Base-by-base conservation (phyloP, 2,797 vertebrate species). In the Luscinia megarhynchos region DNA sequence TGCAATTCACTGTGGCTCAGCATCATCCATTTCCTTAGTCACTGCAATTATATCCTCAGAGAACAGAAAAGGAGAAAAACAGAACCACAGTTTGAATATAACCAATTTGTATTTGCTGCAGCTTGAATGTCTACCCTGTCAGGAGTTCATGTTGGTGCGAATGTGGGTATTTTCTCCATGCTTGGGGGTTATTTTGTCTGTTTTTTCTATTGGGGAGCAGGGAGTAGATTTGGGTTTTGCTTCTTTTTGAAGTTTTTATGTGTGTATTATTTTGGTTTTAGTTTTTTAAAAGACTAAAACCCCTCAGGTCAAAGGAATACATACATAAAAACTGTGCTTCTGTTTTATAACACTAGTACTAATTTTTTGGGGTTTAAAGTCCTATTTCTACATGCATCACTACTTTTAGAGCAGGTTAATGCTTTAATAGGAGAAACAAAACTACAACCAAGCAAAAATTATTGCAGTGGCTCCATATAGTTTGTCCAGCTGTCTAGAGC, bases 1-100 rank as follows among this genome's bases (percentile, higher is more conserved):
- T 51, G 59, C 30, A 74, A 85, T 36, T 70, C 77, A 59, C 50
- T 50, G 59, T 7, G 29, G 67, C 22, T 90, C 68, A 66, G 43
- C 59, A 77, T 68, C 79, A 78, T 59, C 85, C 87, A 83, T 93
- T 92, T 87, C 78, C 84, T 79, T 79, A 78, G 57, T 90, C 66
- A 57, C 59, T 73, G 74, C 80, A 92, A 64, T 82, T 79, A 76
- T 21, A 63, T 30, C 22, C 54, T 91, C 46, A 57, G 46, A 92
- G 68, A 89, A 70, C 0, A 87, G 61, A 83, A 92, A 96, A 3
- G 23, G 57, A 64, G 50, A 50, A 82, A 87, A 89, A 92, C 13
- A 54, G 53, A 89, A 68, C 18, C 78, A 32, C 67, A 58, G 41
- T n/a, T 41, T 12, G 20, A 85, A 36, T 41, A 67, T 1, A 93